phyloP scores from a whole-genome alignment of 2,797 vertebrate genomes.

The Emydoidea blandingii region DNA sequence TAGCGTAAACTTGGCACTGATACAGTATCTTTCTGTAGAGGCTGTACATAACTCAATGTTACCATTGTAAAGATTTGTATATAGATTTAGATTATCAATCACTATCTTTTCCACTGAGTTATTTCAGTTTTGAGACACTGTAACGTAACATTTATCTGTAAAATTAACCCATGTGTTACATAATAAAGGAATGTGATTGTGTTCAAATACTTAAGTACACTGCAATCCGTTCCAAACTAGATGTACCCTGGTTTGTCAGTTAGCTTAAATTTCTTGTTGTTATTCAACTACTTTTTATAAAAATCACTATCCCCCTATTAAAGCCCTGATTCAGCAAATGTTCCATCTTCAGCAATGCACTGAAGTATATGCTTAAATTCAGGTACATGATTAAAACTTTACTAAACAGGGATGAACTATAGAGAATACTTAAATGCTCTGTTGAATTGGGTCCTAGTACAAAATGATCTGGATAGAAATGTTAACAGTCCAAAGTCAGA shows the following conservation, averaged over 20 bases:
- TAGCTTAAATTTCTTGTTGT: not conserved
- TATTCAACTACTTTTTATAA: not conserved
- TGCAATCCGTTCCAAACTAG: slow-evolving; percentile 46
- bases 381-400: not conserved
- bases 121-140: slow-evolving; percentile 29
- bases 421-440: slow-evolving; percentile 29
- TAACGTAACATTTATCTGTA: not conserved
- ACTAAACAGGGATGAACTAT: slow-evolving; percentile 5
- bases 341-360: not conserved
- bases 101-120: not conserved
- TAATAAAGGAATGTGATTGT: slow-evolving; percentile 30
- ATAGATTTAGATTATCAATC: not conserved
- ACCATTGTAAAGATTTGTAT: not conserved
- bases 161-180: slow-evolving; percentile 5
- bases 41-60: slow-evolving; percentile 15
- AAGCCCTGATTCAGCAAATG: not conserved
- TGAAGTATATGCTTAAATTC: not conserved
- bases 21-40: slow-evolving; percentile 10
- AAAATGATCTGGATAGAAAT: slow-evolving; percentile 27
- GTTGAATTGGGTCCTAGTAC: not conserved
- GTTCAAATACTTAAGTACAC: slow-evolving; percentile 48
- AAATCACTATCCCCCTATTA: not conserved
- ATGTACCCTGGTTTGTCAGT: slow-evolving; percentile 38
- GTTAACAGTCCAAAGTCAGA: slow-evolving; percentile 45
- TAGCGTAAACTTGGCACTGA: slow-evolving; percentile 54